Percentiles rank a stretch among this genome's conserved stretches.
These are phyloP conservation scores for Emys orbicularis DNA, from an alignment of 2,797 vertebrate species.

Conservation along the genomic window DNA sequence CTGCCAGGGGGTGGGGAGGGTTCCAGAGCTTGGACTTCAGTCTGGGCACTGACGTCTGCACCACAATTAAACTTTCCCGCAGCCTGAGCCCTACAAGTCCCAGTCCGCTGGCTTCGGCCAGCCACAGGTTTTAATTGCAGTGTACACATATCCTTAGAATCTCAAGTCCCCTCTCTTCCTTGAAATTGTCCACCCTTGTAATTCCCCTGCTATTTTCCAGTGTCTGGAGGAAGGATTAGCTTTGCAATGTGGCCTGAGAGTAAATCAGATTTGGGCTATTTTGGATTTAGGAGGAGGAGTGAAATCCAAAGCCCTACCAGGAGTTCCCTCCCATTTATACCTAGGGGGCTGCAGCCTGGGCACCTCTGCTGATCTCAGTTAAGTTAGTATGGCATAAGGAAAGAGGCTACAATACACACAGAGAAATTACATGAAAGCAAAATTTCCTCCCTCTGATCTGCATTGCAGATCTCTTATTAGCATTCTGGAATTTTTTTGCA, in stretches of 20 bases:
- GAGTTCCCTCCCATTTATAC: neutral
- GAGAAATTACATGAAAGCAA: neutral
- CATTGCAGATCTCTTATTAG: constrained; percentile 51
- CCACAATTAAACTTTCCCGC: no score
- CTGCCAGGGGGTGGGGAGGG: no score
- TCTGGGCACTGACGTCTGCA: no score
- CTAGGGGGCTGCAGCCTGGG: rapidly evolving
- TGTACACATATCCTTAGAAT: neutral
- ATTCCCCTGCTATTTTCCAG: neutral
- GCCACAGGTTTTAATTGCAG: no score
- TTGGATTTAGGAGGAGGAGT: neutral
- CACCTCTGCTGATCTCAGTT: neutral
- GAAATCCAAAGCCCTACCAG: neutral
- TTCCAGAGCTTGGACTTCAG: no score
- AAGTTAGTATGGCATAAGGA: rapidly evolving
- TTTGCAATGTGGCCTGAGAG: neutral
- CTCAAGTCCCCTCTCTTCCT: neutral
- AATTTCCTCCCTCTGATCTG: constrained; percentile 54
- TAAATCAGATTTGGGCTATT: neutral
- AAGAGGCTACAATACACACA: rapidly evolving
- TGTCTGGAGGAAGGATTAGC: neutral
- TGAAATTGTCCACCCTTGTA: neutral
- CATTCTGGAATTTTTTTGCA: neutral
- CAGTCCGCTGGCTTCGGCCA: no score
- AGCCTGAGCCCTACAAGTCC: no score